Conservation (phyloP, 37 sponge, comb jelly and placozoan species). For the Spongia lamella region DNA sequence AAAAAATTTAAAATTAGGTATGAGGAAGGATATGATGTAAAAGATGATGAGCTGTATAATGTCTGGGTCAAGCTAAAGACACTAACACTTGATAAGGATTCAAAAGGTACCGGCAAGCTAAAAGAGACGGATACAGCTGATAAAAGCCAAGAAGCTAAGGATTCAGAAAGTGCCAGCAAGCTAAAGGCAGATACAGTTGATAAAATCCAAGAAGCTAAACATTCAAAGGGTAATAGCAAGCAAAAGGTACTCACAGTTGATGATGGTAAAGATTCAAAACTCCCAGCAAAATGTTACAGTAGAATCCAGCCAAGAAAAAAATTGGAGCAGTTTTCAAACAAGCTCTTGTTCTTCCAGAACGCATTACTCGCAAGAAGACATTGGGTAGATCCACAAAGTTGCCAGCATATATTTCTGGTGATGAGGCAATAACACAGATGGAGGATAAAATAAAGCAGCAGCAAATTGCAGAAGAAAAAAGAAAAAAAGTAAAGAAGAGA, state of each 20-base stretch:
- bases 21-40: conserved; percentile 37
- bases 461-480: conserved; percentile 4
- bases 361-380: neutral
- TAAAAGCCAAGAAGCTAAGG: no score
- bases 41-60: conserved; percentile 20
- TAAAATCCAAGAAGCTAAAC: no score
- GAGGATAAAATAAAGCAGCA: conserved; percentile 1
- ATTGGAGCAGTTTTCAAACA: neutral
- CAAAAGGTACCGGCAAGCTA: no score
- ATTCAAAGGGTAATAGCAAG: no score
- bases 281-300: neutral
- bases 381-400: neutral
- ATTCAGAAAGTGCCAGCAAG: no score
- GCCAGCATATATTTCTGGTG: conserved; percentile 14
- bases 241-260: no score
- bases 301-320: neutral
- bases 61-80: conserved; percentile 29
- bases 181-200: no score
- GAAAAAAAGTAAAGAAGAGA: conserved; percentile 6
- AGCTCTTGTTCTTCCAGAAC: conserved; percentile 2
- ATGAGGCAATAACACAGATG: neutral
- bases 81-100: neutral
- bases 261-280: neutral
- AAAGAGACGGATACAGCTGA: no score
- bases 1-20: neutral